phyloP scores from a whole-genome alignment of 1,140 invertebrate species.

The Drosophila quadrilineata region DNA sequence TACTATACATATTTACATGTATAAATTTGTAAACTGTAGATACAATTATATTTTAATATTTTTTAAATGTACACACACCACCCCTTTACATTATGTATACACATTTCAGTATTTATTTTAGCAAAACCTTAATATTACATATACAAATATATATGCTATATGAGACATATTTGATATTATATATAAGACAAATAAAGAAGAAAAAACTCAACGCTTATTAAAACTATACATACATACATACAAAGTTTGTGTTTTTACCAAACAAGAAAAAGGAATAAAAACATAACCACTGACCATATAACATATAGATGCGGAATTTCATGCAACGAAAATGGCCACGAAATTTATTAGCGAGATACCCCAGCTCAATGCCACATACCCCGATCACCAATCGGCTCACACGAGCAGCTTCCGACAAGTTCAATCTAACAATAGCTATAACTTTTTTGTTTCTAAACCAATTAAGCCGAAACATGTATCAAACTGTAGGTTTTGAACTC shows the following conservation, averaged over 20 bases:
- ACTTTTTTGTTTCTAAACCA: too few relatives aligned
- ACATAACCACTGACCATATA: too few relatives aligned
- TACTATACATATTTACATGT: conserved; percentile 47
- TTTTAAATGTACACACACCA: conserved; percentile 40
- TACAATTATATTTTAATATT: too few relatives aligned
- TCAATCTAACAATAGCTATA: too few relatives aligned
- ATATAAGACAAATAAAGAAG: conserved; percentile 72
- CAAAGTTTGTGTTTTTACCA: conserved; percentile 66
- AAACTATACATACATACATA: conserved; percentile 58
- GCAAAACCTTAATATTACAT: conserved; percentile 50
- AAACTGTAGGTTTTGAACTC: too few relatives aligned
- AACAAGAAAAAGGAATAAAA: conserved; percentile 36
- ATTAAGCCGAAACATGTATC: too few relatives aligned
- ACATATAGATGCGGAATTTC: too few relatives aligned
- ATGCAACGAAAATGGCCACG: too few relatives aligned
- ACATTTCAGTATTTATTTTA: conserved; percentile 75
- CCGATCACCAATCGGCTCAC: too few relatives aligned
- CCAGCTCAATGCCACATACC: too few relatives aligned
- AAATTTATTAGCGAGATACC: too few relatives aligned
- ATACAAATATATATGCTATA: neutral
- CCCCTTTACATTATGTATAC: conserved; percentile 64
- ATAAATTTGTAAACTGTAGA: conserved; percentile 63
- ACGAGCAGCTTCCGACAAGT: too few relatives aligned
- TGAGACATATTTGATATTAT: conserved; percentile 63
- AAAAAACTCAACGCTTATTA: conserved; percentile 74